Evolutionary conservation across 2,113 vertebrate species (phyloP).

Genomic region (Esox niger): DNA sequence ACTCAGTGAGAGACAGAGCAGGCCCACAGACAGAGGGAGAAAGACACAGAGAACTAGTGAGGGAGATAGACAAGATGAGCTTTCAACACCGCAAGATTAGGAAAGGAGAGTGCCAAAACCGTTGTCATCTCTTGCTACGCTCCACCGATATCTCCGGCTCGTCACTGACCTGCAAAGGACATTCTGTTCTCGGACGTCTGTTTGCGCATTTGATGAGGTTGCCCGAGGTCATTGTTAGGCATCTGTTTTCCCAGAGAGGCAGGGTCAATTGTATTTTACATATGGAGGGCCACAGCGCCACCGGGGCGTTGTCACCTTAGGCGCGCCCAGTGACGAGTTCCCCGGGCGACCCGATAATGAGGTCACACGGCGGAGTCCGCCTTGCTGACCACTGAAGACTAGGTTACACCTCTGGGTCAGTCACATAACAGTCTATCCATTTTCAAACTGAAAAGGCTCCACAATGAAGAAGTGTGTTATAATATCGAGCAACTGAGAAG

Average conservation of each 20-base stretch:
- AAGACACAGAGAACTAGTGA: background rate
- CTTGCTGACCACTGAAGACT: background rate
- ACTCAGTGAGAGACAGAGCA: too few relatives aligned
- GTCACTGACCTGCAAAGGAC: conserved; percentile 48
- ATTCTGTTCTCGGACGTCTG: conserved; percentile 1
- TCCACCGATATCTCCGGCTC: conserved; percentile 30
- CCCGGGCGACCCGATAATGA: conserved; percentile 1
- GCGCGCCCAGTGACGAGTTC: conserved; percentile 18
- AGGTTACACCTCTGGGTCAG: too few relatives aligned
- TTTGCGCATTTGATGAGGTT: conserved; percentile 41
- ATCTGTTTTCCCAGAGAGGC: background rate
- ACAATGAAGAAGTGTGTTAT: too few relatives aligned
- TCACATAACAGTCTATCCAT: too few relatives aligned
- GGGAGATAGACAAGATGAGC: conserved; percentile 23
- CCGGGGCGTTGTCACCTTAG: conserved; percentile 10
- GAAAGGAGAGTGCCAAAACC: conserved; percentile 27
- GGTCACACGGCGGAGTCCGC: background rate
- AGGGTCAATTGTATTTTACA: background rate
- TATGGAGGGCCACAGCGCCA: background rate
- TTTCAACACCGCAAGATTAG: conserved; percentile 35
- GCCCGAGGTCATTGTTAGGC: background rate
- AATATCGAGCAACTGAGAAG: too few relatives aligned
- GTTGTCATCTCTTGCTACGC: conserved; percentile 27
- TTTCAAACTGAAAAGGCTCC: too few relatives aligned
- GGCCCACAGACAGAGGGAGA: background rate